phyloP scores from a whole-genome alignment of 2,797 vertebrate species.

The Anabacerthia variegaticeps region DNA sequence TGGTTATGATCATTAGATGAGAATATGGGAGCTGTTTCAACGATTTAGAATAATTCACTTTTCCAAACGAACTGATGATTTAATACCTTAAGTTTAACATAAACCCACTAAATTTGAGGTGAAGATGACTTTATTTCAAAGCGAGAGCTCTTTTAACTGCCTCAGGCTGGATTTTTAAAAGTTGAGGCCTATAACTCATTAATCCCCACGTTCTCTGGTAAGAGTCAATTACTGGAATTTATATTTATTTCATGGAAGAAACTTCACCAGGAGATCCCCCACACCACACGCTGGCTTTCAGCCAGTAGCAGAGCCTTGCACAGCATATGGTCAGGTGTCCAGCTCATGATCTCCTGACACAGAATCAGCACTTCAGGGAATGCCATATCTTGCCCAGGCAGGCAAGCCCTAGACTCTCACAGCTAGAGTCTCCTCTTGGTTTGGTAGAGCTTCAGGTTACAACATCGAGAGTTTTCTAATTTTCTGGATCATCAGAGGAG shows the following conservation, averaged over 20 bases:
- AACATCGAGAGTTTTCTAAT: background rate
- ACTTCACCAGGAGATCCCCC: background rate
- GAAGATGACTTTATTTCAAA: background rate
- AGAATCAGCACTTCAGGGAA: background rate
- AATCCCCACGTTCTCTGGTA: background rate
- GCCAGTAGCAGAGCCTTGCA: background rate
- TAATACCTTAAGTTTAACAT: background rate
- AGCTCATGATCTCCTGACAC: background rate
- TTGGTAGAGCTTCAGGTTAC: background rate
- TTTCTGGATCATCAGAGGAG: background rate
- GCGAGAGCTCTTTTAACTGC: background rate
- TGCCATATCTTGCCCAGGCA: background rate
- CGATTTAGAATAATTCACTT: background rate
- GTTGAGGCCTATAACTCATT: background rate
- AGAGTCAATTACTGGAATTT: background rate
- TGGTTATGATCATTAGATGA: background rate
- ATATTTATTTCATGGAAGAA: background rate
- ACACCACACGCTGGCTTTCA: background rate
- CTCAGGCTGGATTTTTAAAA: background rate
- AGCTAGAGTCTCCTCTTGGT: background rate
- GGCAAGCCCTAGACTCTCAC: background rate
- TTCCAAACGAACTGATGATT: background rate
- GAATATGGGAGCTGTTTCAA: background rate
- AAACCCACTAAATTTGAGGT: background rate
- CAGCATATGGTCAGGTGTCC: background rate